Percentiles rank a stretch among this genome's conserved stretches.
phyloP scores from a whole-genome alignment of 2,113 vertebrate genomes.

The Menura novaehollandiae region DNA sequence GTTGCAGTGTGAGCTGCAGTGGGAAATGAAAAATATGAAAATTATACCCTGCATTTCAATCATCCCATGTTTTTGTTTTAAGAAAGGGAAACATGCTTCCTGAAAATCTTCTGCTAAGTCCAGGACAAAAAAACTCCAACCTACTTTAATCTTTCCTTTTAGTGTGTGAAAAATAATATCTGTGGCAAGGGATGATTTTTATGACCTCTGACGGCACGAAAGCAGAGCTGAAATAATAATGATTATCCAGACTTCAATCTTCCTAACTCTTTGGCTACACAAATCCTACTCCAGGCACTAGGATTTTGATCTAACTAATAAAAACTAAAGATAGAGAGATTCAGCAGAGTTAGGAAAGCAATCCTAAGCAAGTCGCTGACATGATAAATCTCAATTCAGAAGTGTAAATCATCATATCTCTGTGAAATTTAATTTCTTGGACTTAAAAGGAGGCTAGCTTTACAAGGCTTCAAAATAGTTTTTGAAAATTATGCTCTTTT shows the following conservation, averaged over 20 bases:
- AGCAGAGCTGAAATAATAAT: conserved; percentile 36
- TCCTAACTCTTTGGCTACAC: background rate
- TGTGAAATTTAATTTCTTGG: background rate
- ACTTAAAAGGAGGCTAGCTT: background rate
- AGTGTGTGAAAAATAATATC: conserved; percentile 34
- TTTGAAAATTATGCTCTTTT: background rate
- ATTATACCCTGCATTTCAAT: conserved; percentile 25
- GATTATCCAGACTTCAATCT: background rate
- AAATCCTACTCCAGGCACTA: background rate
- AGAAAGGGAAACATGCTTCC: conserved; percentile 49
- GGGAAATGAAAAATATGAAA: conserved; percentile 53
- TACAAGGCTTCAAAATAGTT: background rate
- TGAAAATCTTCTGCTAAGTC: background rate
- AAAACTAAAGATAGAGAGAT: background rate
- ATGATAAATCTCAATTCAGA: background rate
- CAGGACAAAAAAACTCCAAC: background rate
- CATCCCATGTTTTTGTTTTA: background rate
- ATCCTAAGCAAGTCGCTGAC: background rate
- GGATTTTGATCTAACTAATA: background rate
- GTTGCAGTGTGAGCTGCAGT: background rate
- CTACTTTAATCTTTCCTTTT: background rate
- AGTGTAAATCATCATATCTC: background rate
- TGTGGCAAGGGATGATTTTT: background rate
- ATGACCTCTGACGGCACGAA: conserved; percentile 15
- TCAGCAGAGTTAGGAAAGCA: background rate